Base-by-base conservation (phyloP, 2,113 vertebrate species). In the Marmota monax region DNA sequence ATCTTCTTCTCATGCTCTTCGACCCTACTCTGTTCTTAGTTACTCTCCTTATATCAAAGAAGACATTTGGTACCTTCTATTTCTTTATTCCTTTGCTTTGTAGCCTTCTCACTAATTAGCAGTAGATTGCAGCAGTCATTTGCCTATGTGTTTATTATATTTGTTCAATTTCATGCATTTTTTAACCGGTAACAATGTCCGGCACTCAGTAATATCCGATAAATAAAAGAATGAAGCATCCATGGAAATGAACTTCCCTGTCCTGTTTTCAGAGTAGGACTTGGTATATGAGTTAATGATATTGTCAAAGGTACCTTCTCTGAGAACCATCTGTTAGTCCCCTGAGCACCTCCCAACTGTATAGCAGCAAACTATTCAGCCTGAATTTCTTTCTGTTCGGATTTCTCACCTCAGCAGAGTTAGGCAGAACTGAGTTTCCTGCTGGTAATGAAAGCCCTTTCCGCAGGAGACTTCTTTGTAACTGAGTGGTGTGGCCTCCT, bases 351-450 rank as follows among this genome's bases (percentile, higher is more conserved):
- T 80, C 67, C 63, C 32, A 58, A 14, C 20, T 51, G 2, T 48
- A 25, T 83, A 34, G 70, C 45, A 10, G 7, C 29, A 69, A 88
- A 89, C 56, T 92, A 7, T 45, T n/a, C 32, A 39, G 29, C 51
- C 27, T 22, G 27, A 76, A 93, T 80, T 95, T 72, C 83, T 96
- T 93, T 96, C 58, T 42, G 42, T 79, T n/a, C 1, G 23, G 37
- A 16, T 87, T 18, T 25, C 69, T 48, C 92, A 73, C n/a, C 22
- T 90, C 74, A 74, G 1, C 34, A 67, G 48, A 85, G 45, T 73
- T 63, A 84, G 22, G 51, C 10, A 34, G 79, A 89, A 23, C 32
- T 51, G 22, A 90, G n/a, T 27, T 86, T 96, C 18, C 18, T 53
- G 76, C 27, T 65, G 53, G 37, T 74, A 88, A 86, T 53, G 48